Evolutionary conservation across 1,140 invertebrate species (phyloP).

Genomic region (Gerris buenoi): DNA sequence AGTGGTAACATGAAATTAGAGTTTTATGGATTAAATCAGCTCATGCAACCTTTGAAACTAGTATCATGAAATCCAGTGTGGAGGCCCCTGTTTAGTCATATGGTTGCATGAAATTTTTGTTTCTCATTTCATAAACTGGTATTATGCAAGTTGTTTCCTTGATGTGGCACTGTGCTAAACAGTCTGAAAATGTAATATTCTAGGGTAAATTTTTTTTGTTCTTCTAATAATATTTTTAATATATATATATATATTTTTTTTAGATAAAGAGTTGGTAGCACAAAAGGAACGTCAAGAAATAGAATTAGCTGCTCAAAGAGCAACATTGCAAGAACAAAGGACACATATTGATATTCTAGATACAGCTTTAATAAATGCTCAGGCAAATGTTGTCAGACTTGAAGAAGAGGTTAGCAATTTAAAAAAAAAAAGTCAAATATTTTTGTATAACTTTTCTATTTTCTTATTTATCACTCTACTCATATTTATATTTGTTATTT

Average conservation of each 20-base stretch:
- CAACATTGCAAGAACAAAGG: constrained; percentile 76
- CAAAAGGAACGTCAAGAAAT: constrained; percentile 81
- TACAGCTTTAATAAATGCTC: constrained; percentile 76
- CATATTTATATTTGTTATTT: not conserved
- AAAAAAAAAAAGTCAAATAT: not conserved
- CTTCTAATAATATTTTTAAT: constrained; percentile 9
- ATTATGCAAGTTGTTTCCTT: no score
- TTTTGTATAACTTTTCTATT: constrained; percentile 11
- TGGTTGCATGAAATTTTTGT: no score
- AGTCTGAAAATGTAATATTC: no score
- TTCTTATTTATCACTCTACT: constrained; percentile 13
- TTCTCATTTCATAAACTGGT: no score
- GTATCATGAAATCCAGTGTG: no score
- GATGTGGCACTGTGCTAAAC: no score
- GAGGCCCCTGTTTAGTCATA: no score
- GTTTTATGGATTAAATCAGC: no score
- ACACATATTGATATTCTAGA: constrained; percentile 87
- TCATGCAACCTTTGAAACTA: no score
- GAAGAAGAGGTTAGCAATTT: constrained; percentile 61
- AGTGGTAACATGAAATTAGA: no score
- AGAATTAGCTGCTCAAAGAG: constrained; percentile 71
- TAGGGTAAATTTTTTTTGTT: no score
- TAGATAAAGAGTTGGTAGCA: constrained; percentile 73
- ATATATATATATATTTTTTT: constrained; percentile 12
- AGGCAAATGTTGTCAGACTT: constrained; percentile 69